Evolutionary conservation across 2,113 vertebrate species (phyloP).

Genomic region (Labeo catla): DNA sequence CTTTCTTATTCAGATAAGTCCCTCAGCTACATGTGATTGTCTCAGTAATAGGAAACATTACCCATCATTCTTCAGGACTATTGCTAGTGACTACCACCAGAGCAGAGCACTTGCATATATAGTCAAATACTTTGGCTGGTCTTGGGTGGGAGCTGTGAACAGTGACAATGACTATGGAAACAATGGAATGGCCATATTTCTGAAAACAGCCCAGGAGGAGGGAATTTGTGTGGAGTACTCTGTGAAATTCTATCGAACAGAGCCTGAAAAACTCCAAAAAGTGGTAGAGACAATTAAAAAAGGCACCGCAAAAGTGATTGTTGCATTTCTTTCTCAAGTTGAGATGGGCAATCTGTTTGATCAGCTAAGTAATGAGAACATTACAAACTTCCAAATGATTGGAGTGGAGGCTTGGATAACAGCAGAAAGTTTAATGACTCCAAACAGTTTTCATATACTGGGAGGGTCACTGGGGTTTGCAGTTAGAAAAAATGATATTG

Average conservation of each 20-base stretch:
- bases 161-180: too few species aligned
- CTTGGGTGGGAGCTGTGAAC: slow-evolving; percentile 68
- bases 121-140: slow-evolving; percentile 77
- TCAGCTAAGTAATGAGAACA: slow-evolving; percentile 63
- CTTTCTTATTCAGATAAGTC: slow-evolving; percentile 68
- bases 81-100: slow-evolving; percentile 75
- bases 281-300: too few species aligned
- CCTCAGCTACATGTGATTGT: slow-evolving; percentile 76
- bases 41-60: slow-evolving; percentile 70
- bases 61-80: slow-evolving; percentile 76
- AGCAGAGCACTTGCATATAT: slow-evolving; percentile 70
- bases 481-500: slow-evolving; percentile 68
- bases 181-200: too few species aligned
- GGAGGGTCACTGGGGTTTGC: slow-evolving; percentile 75
- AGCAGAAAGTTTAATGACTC: slow-evolving; percentile 67
- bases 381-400: slow-evolving; percentile 72
- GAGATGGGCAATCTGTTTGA: slow-evolving; percentile 74
- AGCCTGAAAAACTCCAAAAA: too few species aligned
- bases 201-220: too few species aligned
- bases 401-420: slow-evolving; percentile 78
- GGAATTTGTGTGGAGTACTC: too few species aligned
- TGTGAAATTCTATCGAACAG: too few species aligned
- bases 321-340: slow-evolving; percentile 71
- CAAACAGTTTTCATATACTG: slow-evolving; percentile 67
- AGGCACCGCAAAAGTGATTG: slow-evolving; percentile 61